Conservation (phyloP, 2,113 vertebrate species). For the Rissa tridactyla region DNA sequence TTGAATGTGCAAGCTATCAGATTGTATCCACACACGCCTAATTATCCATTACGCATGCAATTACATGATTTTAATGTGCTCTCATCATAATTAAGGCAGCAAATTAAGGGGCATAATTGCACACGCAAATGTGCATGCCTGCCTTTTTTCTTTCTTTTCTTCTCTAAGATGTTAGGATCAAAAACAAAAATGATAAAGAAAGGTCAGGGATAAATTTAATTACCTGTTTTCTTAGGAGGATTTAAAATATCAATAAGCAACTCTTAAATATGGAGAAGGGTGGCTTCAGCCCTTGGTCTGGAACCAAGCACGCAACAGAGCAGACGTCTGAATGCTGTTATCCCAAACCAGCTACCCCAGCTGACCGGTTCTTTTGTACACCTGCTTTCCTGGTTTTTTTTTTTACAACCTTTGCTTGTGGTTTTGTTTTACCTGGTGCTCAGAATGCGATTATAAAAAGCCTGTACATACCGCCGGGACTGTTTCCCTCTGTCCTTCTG, state of each 20-base stretch:
- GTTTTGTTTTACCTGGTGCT: neutral
- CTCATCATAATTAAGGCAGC: neutral
- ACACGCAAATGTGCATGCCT: neutral
- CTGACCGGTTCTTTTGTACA: accelerated
- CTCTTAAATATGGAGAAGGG: too few species aligned
- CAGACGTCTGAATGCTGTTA: neutral
- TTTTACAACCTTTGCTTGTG: neutral
- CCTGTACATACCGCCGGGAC: neutral
- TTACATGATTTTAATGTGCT: conserved; percentile 3
- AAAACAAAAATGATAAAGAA: too few species aligned
- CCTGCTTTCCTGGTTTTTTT: neutral
- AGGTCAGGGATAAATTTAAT: neutral
- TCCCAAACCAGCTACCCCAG: neutral
- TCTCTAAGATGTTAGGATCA: neutral
- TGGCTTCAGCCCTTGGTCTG: neutral
- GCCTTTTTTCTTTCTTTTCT: neutral
- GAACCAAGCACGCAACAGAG: neutral
- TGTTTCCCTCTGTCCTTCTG: neutral
- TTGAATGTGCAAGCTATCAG: neutral
- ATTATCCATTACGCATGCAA: neutral
- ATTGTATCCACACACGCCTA: neutral
- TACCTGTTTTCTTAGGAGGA: neutral
- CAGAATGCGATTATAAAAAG: neutral
- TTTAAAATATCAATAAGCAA: neutral
- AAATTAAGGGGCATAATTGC: neutral